These are phyloP conservation scores for Drosophila borborema DNA, from an alignment of 2,888 invertebrate species.

Conservation along the genomic window DNA sequence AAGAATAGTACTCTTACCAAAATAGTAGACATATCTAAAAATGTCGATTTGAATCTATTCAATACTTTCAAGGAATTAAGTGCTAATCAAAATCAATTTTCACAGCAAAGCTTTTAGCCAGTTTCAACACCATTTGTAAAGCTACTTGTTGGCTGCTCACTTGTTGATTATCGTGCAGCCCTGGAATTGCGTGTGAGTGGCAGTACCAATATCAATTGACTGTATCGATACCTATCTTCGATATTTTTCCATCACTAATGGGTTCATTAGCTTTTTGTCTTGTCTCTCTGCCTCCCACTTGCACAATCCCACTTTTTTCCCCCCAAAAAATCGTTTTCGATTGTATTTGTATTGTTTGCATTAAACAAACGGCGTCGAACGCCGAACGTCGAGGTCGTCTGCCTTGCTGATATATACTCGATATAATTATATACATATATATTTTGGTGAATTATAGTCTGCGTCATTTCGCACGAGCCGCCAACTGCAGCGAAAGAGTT, in stretches of 20 bases:
- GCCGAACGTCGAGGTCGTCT: slow-evolving; percentile 59
- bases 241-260: slow-evolving; percentile 52
- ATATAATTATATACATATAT: slow-evolving; percentile 7
- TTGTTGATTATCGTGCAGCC: slow-evolving; percentile 31
- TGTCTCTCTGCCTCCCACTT: slow-evolving; percentile 40
- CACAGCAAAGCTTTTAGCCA: not conserved
- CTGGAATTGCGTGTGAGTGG: slow-evolving; percentile 1
- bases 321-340: slow-evolving; percentile 51
- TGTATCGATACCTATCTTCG: slow-evolving; percentile 27
- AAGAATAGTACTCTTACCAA: not conserved
- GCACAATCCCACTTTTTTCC: slow-evolving; percentile 46
- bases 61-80: not conserved
- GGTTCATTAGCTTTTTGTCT: slow-evolving; percentile 67
- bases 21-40: not conserved
- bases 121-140: not conserved
- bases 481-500: slow-evolving; percentile 18
- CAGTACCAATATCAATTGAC: not conserved
- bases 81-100: not conserved
- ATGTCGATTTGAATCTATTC: not conserved
- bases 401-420: slow-evolving; percentile 39
- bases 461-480: slow-evolving; percentile 53
- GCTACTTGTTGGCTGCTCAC: slow-evolving; percentile 23
- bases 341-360: slow-evolving; percentile 61
- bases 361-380: slow-evolving; percentile 64
- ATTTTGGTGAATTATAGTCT: slow-evolving; percentile 45